These are phyloP conservation scores for Delphinapterus leucas DNA, from an alignment of 2,113 vertebrate genomes.

Conservation along the genomic window DNA sequence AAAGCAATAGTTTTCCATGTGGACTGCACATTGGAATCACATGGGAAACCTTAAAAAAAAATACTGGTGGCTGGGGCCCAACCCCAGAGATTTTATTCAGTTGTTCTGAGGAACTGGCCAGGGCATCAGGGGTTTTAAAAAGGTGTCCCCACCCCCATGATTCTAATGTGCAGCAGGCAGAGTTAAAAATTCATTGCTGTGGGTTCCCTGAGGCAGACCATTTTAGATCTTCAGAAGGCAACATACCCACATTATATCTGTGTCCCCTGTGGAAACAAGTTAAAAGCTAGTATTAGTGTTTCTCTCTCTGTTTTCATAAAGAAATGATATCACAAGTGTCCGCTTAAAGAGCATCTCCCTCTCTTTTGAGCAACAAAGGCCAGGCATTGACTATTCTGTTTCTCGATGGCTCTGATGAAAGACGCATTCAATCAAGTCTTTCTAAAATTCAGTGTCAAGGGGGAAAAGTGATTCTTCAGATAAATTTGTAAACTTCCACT, in stretches of 20 bases:
- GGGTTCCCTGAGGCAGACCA: neutral
- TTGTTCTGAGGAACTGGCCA: neutral
- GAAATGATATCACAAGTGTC: neutral
- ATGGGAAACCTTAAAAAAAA: neutral
- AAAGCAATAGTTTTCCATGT: neutral
- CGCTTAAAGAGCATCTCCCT: neutral
- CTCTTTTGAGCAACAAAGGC: conserved; percentile 13
- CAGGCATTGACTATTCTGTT: neutral
- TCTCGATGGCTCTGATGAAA: conserved; percentile 7
- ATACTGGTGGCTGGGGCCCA: neutral
- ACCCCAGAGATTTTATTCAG: neutral
- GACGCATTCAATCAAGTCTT: neutral
- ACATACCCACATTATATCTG: neutral
- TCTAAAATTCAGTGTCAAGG: neutral
- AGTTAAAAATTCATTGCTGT: neutral
- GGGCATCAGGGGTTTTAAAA: neutral
- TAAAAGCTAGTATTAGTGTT: neutral
- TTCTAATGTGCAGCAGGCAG: neutral
- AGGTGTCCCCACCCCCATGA: neutral
- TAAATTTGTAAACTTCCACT: conserved; percentile 17
- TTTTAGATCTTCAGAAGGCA: neutral
- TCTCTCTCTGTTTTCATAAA: neutral
- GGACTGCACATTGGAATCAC: neutral
- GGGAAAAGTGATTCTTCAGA: neutral
- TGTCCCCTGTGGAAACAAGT: neutral